These are phyloP conservation scores for Crepidodera aurea DNA, from an alignment of 2,888 invertebrate genomes.

Conservation along the genomic window DNA sequence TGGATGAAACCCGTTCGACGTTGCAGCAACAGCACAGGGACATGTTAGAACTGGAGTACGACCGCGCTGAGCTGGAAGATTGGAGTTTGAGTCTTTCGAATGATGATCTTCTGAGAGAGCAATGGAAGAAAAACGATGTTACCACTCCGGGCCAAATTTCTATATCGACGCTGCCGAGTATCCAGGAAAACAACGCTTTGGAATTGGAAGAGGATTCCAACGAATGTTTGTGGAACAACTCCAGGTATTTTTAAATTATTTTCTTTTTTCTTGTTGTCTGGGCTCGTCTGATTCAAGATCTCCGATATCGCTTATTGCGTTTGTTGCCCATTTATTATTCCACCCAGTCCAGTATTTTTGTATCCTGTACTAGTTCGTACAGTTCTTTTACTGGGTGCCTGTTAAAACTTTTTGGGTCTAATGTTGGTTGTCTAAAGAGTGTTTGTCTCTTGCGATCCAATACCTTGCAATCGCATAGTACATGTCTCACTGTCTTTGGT, in stretches of 20 bases:
- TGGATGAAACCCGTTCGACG: conserved; percentile 76
- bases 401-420: too few relatives aligned
- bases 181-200: conserved; percentile 76
- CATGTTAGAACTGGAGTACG: conserved; percentile 75
- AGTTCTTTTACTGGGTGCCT: too few relatives aligned
- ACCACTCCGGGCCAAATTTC: conserved; percentile 72
- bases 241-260: conserved; percentile 64
- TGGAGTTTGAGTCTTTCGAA: conserved; percentile 79
- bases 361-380: too few relatives aligned
- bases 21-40: conserved; percentile 74
- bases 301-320: too few relatives aligned
- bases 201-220: conserved; percentile 78
- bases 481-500: too few relatives aligned
- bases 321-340: too few relatives aligned
- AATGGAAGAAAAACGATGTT: conserved; percentile 51
- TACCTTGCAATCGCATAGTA: too few relatives aligned
- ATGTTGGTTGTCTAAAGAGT: too few relatives aligned
- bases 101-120: conserved; percentile 70
- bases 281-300: too few relatives aligned
- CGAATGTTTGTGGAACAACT: conserved; percentile 79
- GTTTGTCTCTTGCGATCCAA: too few relatives aligned
- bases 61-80: conserved; percentile 79
- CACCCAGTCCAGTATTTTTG: too few relatives aligned
- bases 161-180: conserved; percentile 73
- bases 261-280: neutral